A percentile compares a stretch with the other conserved stretches of the same genome.
phyloP scores from a whole-genome alignment of 2,113 vertebrate genomes.

The Bubo scandiacus region DNA sequence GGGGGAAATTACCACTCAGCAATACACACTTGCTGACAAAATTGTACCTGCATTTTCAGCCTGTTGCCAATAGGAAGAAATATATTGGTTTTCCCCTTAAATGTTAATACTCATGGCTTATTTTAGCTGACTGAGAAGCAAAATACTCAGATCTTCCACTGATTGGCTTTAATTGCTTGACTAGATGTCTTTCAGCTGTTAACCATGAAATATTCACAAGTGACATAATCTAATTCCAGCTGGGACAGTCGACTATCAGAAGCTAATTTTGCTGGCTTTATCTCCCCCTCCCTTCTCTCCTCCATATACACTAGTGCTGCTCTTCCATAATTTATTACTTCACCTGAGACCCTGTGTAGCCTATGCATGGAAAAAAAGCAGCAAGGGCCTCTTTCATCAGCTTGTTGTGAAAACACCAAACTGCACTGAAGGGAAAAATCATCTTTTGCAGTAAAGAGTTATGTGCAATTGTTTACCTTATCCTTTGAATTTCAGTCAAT shows the following conservation, averaged over 20 bases:
- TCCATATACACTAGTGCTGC: not conserved
- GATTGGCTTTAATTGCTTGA: conserved; percentile 34
- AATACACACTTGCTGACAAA: fast-evolving
- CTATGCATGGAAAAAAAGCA: not conserved
- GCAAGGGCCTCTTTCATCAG: not conserved
- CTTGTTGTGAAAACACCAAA: not conserved
- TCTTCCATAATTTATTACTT: not conserved
- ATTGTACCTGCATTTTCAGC: not conserved
- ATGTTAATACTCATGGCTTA: not conserved
- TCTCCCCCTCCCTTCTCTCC: not conserved
- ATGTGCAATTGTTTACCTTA: conserved; percentile 10
- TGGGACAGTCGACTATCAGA: not conserved
- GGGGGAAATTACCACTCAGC: not conserved
- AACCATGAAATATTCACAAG: conserved; percentile 22
- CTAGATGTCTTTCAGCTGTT: conserved; percentile 27
- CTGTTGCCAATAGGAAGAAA: not conserved
- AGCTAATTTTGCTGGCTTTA: not conserved
- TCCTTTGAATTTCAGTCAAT: conserved; percentile 27
- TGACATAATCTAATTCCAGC: conserved; percentile 5
- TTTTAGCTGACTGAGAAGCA: not conserved
- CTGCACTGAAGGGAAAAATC: not conserved
- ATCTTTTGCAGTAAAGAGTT: fast-evolving
- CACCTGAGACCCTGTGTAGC: not conserved
- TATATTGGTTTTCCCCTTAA: not conserved
- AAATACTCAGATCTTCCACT: not conserved